Conservation (phyloP, 1,140 invertebrate genomes). For the Brachystomella parvula region DNA sequence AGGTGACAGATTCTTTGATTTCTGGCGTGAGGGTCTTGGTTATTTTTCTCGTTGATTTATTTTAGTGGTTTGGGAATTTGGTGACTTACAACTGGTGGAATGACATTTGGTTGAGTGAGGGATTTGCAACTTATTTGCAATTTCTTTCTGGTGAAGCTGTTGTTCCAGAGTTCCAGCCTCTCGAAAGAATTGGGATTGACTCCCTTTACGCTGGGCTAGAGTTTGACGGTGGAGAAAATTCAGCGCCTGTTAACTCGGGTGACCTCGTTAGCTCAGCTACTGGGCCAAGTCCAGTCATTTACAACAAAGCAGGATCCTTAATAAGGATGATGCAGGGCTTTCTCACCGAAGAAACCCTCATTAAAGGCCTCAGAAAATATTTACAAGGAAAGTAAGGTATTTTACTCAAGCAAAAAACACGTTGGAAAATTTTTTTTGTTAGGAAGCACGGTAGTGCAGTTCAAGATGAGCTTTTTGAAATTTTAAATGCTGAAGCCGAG, state of each 20-base stretch:
- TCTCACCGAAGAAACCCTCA: conserved; percentile 60
- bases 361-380: conserved; percentile 55
- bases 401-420: not conserved
- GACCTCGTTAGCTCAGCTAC: not conserved
- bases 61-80: conserved; percentile 22
- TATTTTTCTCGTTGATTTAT: not conserved
- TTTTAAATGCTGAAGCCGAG: conserved; percentile 51
- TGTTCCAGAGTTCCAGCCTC: conserved; percentile 20
- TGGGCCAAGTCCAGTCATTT: conserved; percentile 14
- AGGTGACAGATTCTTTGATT: not conserved
- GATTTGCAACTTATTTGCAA: conserved; percentile 49
- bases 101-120: conserved; percentile 51
- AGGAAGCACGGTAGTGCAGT: conserved; percentile 58
- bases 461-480: conserved; percentile 61
- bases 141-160: conserved; percentile 38
- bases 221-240: conserved; percentile 14
- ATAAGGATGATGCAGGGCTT: conserved; percentile 68
- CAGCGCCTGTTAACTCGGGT: conserved; percentile 5
- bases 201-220: conserved; percentile 14
- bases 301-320: conserved; percentile 50
- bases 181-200: conserved; percentile 12
- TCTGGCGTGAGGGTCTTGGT: not conserved
- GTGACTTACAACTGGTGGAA: conserved; percentile 21
- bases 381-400: conserved; percentile 42
- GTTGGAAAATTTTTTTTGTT: not conserved